Evolutionary conservation across 1,140 invertebrate species (phyloP).

Genomic region (Drosophila rhopaloa): DNA sequence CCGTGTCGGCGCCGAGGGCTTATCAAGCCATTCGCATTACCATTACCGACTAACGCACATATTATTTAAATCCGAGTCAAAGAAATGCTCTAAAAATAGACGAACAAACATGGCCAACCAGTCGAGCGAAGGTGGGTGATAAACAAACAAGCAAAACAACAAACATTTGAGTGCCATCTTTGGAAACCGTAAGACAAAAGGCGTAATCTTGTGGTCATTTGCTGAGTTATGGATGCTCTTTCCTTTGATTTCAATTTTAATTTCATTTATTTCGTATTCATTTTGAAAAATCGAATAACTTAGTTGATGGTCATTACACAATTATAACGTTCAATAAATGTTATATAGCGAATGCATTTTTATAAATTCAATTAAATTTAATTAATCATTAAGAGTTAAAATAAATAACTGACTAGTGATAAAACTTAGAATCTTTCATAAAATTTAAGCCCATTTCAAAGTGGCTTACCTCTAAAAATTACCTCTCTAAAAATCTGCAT

Average conservation of each 20-base stretch:
- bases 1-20: slow-evolving; percentile 60
- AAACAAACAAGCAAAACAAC: slow-evolving; percentile 37
- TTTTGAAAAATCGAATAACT: background rate
- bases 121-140: slow-evolving; percentile 29
- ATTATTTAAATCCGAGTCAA: slow-evolving; percentile 66
- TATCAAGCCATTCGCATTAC: slow-evolving; percentile 59
- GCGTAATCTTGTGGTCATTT: background rate
- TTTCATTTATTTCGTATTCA: background rate
- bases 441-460: too few species aligned
- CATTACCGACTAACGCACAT: slow-evolving; percentile 62
- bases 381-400: too few species aligned
- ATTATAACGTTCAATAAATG: too few species aligned
- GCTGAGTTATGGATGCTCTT: slow-evolving; percentile 20
- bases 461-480: too few species aligned
- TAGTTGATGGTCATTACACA: too few species aligned
- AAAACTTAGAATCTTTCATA: too few species aligned
- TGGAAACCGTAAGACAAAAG: slow-evolving; percentile 33
- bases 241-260: background rate
- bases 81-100: slow-evolving; percentile 78
- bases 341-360: too few species aligned
- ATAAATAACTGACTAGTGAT: too few species aligned
- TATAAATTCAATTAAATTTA: too few species aligned
- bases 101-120: slow-evolving; percentile 31
- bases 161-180: slow-evolving; percentile 40
- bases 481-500: too few species aligned